Evolutionary conservation across 2,888 invertebrate genomes (phyloP).

Genomic region (Gymnosoma rotundatum): DNA sequence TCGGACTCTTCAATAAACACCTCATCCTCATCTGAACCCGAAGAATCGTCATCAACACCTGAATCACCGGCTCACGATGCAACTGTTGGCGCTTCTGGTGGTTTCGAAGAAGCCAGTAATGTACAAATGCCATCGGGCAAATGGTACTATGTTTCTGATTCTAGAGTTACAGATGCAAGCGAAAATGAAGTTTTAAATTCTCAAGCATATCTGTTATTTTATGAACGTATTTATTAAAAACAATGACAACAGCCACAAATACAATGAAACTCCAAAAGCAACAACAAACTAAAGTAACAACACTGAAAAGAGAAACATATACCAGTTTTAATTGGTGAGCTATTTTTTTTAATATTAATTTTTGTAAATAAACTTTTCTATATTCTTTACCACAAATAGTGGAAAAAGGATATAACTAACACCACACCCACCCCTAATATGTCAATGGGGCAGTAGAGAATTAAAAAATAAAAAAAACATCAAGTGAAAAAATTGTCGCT

Average conservation of each 20-base stretch:
- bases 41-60: constrained; percentile 72
- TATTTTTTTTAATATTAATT: no score
- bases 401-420: no score
- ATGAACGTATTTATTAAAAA: constrained; percentile 92
- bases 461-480: no score
- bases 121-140: constrained; percentile 86
- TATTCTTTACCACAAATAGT: no score
- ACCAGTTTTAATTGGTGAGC: constrained; percentile 25
- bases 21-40: constrained; percentile 76
- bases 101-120: constrained; percentile 77
- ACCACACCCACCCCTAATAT: no score
- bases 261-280: constrained; percentile 12
- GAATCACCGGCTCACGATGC: constrained; percentile 80
- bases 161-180: constrained; percentile 90
- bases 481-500: no score
- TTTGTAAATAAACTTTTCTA: no score
- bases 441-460: no score
- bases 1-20: constrained; percentile 54
- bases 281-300: neutral
- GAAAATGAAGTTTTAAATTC: constrained; percentile 91
- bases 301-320: neutral
- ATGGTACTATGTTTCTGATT: constrained; percentile 98
- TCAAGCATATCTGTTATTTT: constrained; percentile 98
- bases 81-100: constrained; percentile 80
- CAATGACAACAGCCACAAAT: neutral